Evolutionary conservation across 1,140 invertebrate genomes (phyloP).

Genomic region (Drosophila azteca): DNA sequence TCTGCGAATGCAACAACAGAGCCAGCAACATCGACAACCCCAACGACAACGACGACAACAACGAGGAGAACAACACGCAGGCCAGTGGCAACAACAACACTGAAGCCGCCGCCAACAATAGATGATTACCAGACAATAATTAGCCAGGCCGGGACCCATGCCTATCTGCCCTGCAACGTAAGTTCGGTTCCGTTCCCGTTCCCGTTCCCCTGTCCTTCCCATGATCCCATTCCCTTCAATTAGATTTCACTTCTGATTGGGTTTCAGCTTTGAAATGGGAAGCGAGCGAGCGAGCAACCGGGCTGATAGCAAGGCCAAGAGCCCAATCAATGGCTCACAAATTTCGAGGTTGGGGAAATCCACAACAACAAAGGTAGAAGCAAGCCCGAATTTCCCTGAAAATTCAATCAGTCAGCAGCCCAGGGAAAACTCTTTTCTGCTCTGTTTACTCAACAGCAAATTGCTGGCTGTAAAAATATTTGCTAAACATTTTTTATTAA

Average conservation of each 20-base stretch:
- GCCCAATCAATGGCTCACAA: slow-evolving; percentile 12
- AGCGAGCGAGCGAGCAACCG: slow-evolving; percentile 2
- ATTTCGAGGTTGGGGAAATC: neutral
- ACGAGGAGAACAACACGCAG: slow-evolving; percentile 63
- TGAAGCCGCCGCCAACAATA: slow-evolving; percentile 76
- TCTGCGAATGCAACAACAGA: slow-evolving; percentile 11
- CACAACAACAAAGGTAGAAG: neutral
- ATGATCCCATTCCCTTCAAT: slow-evolving; percentile 38
- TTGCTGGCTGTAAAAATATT: slow-evolving; percentile 50
- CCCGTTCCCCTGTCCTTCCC: neutral
- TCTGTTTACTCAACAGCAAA: slow-evolving; percentile 35
- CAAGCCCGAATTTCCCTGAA: slow-evolving; percentile 15
- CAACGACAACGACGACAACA: slow-evolving; percentile 32
- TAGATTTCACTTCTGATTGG: slow-evolving; percentile 39
- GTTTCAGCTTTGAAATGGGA: slow-evolving; percentile 23
- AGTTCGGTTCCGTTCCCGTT: slow-evolving; percentile 53
- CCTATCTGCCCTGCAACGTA: slow-evolving; percentile 93
- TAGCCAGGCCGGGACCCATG: slow-evolving; percentile 93
- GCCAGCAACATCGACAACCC: slow-evolving; percentile 33
- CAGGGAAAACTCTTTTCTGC: slow-evolving; percentile 26
- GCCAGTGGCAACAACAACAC: slow-evolving; percentile 66
- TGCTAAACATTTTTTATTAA: slow-evolving; percentile 67
- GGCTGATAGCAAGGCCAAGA: slow-evolving; percentile 8
- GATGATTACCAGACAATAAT: slow-evolving; percentile 88
- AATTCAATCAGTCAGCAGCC: slow-evolving; percentile 30